phyloP scores from a whole-genome alignment of 2,113 vertebrate genomes.

The Cochlearius cochlearius region DNA sequence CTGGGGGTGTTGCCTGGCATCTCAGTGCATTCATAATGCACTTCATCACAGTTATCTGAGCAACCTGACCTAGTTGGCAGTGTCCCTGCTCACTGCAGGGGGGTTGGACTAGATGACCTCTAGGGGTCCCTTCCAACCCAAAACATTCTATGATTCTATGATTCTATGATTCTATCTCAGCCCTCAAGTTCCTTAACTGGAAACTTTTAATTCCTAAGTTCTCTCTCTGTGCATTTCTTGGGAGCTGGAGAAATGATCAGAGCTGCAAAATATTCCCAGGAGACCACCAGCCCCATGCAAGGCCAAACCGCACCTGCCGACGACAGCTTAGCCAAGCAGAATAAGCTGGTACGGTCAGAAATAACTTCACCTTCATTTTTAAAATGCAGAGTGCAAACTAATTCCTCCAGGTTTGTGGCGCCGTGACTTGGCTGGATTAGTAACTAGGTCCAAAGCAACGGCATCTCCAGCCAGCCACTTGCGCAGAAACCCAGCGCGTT shows the following conservation, averaged over 20 bases:
- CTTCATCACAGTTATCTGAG: background rate
- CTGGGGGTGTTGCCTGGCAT: background rate
- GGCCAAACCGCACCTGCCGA: background rate
- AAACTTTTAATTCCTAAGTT: background rate
- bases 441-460: background rate
- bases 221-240: background rate
- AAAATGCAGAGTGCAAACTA: background rate
- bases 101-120: no score
- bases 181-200: background rate
- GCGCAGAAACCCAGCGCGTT: accelerated
- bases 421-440: background rate
- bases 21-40: background rate
- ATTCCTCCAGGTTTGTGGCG: background rate
- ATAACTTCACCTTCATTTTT: background rate
- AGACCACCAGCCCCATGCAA: background rate
- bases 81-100: no score
- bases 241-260: background rate
- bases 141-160: no score
- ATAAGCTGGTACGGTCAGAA: background rate
- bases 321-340: background rate
- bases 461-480: background rate
- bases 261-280: background rate
- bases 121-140: no score
- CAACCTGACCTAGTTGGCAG: no score
- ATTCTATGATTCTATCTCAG: no score